Base-by-base conservation (phyloP, 2,797 vertebrate genomes). In the Tapirus indicus region DNA sequence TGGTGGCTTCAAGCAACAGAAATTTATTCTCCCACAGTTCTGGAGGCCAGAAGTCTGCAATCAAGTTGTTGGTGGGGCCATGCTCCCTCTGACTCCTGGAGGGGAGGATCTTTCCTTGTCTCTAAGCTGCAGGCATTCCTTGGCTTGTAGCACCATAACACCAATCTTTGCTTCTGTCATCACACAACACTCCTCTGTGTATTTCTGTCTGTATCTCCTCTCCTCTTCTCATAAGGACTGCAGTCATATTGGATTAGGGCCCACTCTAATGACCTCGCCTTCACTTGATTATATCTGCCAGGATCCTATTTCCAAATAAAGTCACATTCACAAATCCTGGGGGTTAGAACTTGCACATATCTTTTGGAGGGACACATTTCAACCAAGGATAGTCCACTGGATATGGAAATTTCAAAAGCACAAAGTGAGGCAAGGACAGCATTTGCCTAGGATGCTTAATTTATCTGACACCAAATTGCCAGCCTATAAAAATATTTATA, bases 381-480 rank as follows among this genome's bases (percentile, higher is more conserved):
- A 7, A 80, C 6, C 29, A 6, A 16, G n/a, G 41, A 27, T 0
- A 9, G 0, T 29, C 68, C 38, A 85, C 9, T 12, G 86, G 44
- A 27, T 25, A 92, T 3, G 7, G 29, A 96, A 54, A 68, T 49
- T 56, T 60, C 9, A 83, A 93, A 87, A 69, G 9, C 2, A 93
- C 25, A 83, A 25, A 66, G 20, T 58, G 35, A 89, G 11, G 3
- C 38, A 95, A 92, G 18, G 49, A 32, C 5, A 68, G n/a, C 4
- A 80, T 5, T 27, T 80, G 21, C 23, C 47, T 38, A 38, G 12
- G 8, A 21, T 12, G 71, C 7, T 87, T 85, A 62, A 52, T 95
- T 93, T 83, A 58, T 27, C 75, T 87, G 66, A 89, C 12, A 49
- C 75, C 25, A 75, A 79, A 79, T 47, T 93, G n/a, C 17, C n/a